These are phyloP conservation scores for Dryobates pubescens DNA, from an alignment of 2,797 vertebrate genomes.

Conservation along the genomic window DNA sequence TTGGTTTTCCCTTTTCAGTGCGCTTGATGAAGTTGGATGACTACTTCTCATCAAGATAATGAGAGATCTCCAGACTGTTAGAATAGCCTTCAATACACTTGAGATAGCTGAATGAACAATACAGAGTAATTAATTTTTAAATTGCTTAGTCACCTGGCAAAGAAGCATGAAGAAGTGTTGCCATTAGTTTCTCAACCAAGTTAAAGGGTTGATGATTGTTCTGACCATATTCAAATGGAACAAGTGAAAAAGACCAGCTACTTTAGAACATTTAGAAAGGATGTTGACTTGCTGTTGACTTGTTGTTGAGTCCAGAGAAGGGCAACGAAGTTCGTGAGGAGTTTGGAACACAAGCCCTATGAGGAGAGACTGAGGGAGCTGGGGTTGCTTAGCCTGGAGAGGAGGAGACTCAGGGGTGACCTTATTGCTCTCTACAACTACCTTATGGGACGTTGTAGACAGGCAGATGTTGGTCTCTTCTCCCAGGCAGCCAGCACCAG, in stretches of 20 bases:
- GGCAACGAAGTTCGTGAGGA: too few species aligned
- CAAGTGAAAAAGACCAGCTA: fast-evolving
- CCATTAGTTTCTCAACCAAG: not conserved
- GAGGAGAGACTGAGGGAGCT: too few species aligned
- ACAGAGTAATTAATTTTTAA: not conserved
- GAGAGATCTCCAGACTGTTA: not conserved
- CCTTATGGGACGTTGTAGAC: too few species aligned
- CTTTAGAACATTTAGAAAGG: not conserved
- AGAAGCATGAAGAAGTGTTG: not conserved
- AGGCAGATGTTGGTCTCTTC: too few species aligned
- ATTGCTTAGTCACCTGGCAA: not conserved
- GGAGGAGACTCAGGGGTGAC: too few species aligned
- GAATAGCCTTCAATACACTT: not conserved
- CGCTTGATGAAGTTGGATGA: not conserved
- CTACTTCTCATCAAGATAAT: not conserved
- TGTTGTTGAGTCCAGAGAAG: too few species aligned
- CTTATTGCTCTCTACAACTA: too few species aligned
- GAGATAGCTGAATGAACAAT: not conserved
- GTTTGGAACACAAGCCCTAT: too few species aligned
- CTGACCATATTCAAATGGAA: not conserved
- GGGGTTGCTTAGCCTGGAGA: too few species aligned
- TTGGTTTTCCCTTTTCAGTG: not conserved
- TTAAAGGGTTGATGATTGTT: not conserved
- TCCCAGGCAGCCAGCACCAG: too few species aligned
- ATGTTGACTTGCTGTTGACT: too few species aligned